These are phyloP conservation scores for Enhydra lutris DNA, from an alignment of 2,113 vertebrate genomes.

Conservation along the genomic window DNA sequence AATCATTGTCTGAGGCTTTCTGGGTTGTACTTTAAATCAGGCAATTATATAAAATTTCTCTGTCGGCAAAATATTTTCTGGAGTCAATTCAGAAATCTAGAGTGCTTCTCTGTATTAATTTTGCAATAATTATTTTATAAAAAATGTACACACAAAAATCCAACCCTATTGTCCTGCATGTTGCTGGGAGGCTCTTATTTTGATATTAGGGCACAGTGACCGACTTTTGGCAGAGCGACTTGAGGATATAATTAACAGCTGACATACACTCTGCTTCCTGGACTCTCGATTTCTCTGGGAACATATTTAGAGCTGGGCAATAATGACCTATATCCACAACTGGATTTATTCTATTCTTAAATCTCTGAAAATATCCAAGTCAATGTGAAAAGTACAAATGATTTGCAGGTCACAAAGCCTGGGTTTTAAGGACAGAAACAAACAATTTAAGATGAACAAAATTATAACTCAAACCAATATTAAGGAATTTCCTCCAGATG, in stretches of 20 bases:
- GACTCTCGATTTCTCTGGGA: not conserved
- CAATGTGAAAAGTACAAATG: not conserved
- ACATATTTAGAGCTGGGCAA: slow-evolving; percentile 19
- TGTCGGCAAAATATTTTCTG: not conserved
- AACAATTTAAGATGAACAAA: slow-evolving; percentile 36
- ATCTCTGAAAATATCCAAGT: slow-evolving; percentile 10
- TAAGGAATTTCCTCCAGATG: not conserved
- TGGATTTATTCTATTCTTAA: slow-evolving; percentile 35
- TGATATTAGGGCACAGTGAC: slow-evolving; percentile 3
- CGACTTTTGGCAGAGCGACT: not conserved
- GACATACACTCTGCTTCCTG: not conserved
- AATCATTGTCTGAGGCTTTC: not conserved
- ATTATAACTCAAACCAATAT: not conserved
- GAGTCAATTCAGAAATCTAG: not conserved
- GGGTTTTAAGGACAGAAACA: slow-evolving; percentile 25
- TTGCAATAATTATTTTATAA: slow-evolving; percentile 24
- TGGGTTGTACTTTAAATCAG: not conserved
- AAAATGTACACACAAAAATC: not conserved
- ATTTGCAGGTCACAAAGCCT: not conserved
- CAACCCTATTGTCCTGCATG: not conserved
- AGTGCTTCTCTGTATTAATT: not conserved
- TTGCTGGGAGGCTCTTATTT: slow-evolving; percentile 50
- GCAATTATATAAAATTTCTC: slow-evolving; percentile 5
- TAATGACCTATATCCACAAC: slow-evolving; percentile 26
- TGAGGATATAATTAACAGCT: slow-evolving; percentile 35